Percentiles rank a stretch among this genome's conserved stretches.
Conservation (phyloP, 2,888 invertebrate genomes). For the Atethmia centrago region DNA sequence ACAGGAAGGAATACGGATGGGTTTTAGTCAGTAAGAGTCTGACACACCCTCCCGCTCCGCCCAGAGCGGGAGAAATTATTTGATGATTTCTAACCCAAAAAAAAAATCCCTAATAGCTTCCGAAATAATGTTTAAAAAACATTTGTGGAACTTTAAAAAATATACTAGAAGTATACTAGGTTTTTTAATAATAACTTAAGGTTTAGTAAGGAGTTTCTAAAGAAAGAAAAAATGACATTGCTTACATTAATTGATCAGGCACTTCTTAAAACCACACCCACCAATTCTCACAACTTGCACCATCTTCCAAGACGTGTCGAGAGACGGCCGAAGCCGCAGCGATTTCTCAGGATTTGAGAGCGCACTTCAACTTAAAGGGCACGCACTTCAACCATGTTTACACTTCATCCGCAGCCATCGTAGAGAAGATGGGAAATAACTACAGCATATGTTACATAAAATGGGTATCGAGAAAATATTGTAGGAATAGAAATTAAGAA, state of each 20-base stretch:
- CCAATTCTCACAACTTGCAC: conserved; percentile 51
- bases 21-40: no score
- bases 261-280: not conserved
- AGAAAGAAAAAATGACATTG: no score
- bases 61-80: no score
- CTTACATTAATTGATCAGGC: not conserved
- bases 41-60: no score
- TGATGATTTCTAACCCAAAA: no score
- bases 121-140: no score
- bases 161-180: no score
- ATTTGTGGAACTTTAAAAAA: no score
- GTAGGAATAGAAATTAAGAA: not conserved
- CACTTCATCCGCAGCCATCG: conserved; percentile 54
- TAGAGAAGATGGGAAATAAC: conserved; percentile 40
- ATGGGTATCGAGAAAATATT: not conserved
- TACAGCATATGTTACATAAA: conserved; percentile 1
- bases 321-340: conserved; percentile 81
- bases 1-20: no score
- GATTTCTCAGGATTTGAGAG: conserved; percentile 87
- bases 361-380: conserved; percentile 77
- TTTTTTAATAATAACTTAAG: no score
- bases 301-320: conserved; percentile 79
- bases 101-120: no score
- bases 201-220: no score
- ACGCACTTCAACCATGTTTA: conserved; percentile 78